Evolutionary conservation across 2,888 invertebrate species (phyloP), one percentile per base, ranked within the genome.

Genomic region (Pandemis cinnamomeana): DNA sequence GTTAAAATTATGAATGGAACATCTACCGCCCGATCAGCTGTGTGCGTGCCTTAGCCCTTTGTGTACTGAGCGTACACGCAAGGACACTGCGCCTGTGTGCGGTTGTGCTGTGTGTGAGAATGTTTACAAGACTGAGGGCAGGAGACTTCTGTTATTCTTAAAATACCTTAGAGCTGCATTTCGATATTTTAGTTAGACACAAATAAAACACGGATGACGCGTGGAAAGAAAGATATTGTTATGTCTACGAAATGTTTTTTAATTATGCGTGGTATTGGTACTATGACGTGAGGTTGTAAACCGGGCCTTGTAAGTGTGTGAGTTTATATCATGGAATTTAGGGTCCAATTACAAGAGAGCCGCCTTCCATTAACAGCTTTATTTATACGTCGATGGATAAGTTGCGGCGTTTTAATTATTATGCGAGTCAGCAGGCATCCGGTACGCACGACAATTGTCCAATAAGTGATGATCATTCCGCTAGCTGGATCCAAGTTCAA

Each of bases 1-100:
- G 91, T 92, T 91, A 90, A 91, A 89, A 90, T 91, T 91, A 92
- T 92, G 92, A 92, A 92, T 92, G 92, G 89, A 92, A 87, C 87
- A 87, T 90, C 90, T 89, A 86, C 85, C 78, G 82, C 86, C 81
- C 73, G 74, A 72, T 70, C 73, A 55, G 70, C 74, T 80, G 87
- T 89, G 87, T 87, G 87, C 77, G 81, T 80, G 67, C 67, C 27
- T 13, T 62, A 62, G 67, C 71, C 61, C 58, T 67, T 74, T 70
- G 53, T 70, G 70, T 73, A 55, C 53, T 41, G 61, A 69, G 60
- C 71, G 71, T 68, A 58, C 67, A 41, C 71, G 62, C 74, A 27
- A 58, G 58, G 58, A 58, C 67, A 63, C 11, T 11, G 69, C 73
- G 67, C 42, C 10, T 75, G 69, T 67, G 72, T 73, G 71, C 20